Evolutionary conservation across 2,797 vertebrate genomes (phyloP).

Genomic region (Sylvia borin): DNA sequence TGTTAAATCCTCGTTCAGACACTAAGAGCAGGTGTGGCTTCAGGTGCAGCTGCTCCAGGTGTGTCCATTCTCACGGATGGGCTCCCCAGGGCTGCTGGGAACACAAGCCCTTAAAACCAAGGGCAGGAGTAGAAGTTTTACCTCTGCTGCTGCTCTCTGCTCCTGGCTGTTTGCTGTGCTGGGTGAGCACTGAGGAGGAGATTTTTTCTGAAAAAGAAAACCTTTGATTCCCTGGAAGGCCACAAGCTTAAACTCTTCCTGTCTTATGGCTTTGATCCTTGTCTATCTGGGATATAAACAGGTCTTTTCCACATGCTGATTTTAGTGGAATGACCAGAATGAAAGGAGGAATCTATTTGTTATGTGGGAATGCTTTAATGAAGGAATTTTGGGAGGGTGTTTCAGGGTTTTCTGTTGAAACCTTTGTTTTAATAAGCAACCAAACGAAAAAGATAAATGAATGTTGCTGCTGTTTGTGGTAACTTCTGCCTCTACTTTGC

Average conservation of each 20-base stretch:
- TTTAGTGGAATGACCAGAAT: not conserved
- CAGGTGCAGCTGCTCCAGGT: not conserved
- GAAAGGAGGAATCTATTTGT: not conserved
- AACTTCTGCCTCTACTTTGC: not conserved
- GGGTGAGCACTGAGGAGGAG: not conserved
- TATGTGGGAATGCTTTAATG: not conserved
- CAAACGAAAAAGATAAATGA: not conserved
- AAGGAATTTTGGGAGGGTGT: not conserved
- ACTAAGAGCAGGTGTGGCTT: not conserved
- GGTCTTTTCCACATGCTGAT: rapidly evolving
- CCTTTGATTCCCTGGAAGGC: rapidly evolving
- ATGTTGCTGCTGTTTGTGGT: not conserved
- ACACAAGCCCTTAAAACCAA: not conserved
- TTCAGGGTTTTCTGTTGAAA: not conserved
- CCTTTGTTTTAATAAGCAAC: not conserved
- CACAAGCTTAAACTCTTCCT: not conserved
- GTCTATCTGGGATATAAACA: rapidly evolving
- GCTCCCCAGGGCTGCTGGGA: not conserved
- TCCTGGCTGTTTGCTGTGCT: rapidly evolving
- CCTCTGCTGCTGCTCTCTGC: rapidly evolving
- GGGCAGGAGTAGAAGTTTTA: rapidly evolving
- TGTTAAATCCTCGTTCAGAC: not conserved
- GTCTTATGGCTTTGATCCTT: rapidly evolving
- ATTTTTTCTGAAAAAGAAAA: no score
- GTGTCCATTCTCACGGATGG: not conserved